phyloP scores from a whole-genome alignment of 2,113 vertebrate species.

The Siniperca chuatsi region DNA sequence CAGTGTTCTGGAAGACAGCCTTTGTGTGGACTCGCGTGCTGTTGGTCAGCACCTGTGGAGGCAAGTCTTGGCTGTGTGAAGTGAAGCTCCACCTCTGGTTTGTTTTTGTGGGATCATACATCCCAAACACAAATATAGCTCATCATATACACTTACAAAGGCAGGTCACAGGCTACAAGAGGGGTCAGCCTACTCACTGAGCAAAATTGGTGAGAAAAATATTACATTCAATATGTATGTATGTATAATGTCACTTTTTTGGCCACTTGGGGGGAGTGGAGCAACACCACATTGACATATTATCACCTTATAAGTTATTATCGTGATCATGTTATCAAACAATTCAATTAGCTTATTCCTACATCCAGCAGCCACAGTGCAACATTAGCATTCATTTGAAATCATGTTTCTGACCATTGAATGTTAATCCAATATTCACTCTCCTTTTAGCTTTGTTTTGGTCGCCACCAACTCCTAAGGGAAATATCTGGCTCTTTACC shows the following conservation, averaged over 20 bases:
- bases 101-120: not conserved
- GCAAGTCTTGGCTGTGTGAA: not conserved
- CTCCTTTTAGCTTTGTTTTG: not conserved
- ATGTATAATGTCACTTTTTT: no score
- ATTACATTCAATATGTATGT: no score
- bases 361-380: not conserved
- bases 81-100: not conserved
- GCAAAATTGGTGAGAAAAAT: no score
- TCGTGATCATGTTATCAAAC: no score
- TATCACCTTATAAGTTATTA: not conserved
- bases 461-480: not conserved
- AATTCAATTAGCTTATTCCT: not conserved
- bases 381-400: not conserved
- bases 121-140: not conserved
- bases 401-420: not conserved
- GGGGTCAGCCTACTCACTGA: not conserved
- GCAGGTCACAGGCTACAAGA: not conserved
- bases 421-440: not conserved
- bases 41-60: not conserved
- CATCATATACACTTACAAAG: not conserved
- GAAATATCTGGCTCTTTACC: not conserved
- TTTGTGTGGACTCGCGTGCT: not conserved
- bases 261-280: no score
- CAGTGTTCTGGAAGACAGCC: not conserved
- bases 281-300: no score